Evolutionary conservation across 2,888 invertebrate genomes (phyloP).

Genomic region (Chirona hameri): DNA sequence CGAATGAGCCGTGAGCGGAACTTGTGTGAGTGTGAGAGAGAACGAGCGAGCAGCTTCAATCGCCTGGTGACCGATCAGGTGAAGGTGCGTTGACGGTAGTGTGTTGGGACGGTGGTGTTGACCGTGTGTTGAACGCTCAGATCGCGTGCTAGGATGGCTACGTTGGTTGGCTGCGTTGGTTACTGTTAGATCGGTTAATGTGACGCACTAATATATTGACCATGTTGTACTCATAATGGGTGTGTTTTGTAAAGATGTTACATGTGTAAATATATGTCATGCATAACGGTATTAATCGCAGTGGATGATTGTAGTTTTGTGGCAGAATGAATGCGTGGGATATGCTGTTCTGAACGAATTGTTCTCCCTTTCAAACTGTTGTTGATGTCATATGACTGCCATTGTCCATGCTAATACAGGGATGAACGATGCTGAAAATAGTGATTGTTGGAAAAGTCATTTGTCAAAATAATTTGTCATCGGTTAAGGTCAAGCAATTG

Average conservation of each 20-base stretch:
- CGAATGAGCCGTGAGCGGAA: not conserved
- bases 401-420: too few relatives aligned
- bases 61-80: not conserved
- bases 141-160: not conserved
- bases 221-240: not conserved
- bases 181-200: not conserved
- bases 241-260: not conserved
- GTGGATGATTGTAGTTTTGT: too few relatives aligned
- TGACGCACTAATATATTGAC: not conserved
- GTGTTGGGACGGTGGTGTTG: not conserved
- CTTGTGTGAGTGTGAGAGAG: not conserved
- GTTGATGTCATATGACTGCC: too few relatives aligned
- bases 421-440: too few relatives aligned
- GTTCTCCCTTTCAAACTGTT: too few relatives aligned
- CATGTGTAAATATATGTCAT: not conserved
- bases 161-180: not conserved
- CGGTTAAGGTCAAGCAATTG: too few relatives aligned
- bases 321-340: too few relatives aligned
- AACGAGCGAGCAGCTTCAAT: not conserved
- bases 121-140: not conserved
- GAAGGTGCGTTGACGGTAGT: not conserved
- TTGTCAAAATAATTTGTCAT: too few relatives aligned
- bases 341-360: too few relatives aligned
- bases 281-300: not conserved
- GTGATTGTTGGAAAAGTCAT: too few relatives aligned